phyloP scores from a whole-genome alignment of 2,113 vertebrate genomes.

The Rhinoptilus africanus region DNA sequence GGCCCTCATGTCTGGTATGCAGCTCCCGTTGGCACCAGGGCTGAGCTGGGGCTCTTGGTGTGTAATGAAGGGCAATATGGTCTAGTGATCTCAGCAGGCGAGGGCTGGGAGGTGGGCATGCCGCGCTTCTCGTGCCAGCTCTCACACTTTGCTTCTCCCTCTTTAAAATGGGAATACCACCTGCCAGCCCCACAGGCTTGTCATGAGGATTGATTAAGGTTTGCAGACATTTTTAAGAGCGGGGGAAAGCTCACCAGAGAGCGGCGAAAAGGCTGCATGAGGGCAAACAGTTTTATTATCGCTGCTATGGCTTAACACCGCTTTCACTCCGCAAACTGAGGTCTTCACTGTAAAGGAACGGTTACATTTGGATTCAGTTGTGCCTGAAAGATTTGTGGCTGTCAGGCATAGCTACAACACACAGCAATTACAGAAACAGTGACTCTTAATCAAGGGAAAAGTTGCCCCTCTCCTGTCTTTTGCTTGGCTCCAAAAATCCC shows the following conservation, averaged over 20 bases:
- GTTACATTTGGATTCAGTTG: neutral
- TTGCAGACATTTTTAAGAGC: neutral
- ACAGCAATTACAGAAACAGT: neutral
- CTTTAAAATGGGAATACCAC: slow-evolving; percentile 7
- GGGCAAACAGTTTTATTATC: neutral
- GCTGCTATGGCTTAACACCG: accelerated
- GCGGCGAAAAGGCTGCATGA: neutral
- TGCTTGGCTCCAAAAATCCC: neutral
- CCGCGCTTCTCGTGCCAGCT: neutral
- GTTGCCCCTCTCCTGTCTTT: neutral
- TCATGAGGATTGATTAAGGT: slow-evolving; percentile 29
- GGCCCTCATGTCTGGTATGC: neutral
- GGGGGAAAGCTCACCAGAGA: neutral
- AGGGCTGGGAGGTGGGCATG: neutral
- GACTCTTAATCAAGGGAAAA: neutral
- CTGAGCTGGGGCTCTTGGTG: neutral
- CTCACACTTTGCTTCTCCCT: slow-evolving; percentile 5
- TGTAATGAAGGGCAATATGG: neutral
- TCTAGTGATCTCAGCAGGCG: slow-evolving; percentile 35
- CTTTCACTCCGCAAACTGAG: neutral
- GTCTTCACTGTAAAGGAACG: neutral
- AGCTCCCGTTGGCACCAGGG: neutral
- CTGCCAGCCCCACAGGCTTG: slow-evolving; percentile 48
- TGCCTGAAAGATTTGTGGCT: neutral
- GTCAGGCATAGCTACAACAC: neutral